Evolutionary conservation across 2,113 vertebrate species (phyloP).

Genomic region (Cynopterus brachyotis): DNA sequence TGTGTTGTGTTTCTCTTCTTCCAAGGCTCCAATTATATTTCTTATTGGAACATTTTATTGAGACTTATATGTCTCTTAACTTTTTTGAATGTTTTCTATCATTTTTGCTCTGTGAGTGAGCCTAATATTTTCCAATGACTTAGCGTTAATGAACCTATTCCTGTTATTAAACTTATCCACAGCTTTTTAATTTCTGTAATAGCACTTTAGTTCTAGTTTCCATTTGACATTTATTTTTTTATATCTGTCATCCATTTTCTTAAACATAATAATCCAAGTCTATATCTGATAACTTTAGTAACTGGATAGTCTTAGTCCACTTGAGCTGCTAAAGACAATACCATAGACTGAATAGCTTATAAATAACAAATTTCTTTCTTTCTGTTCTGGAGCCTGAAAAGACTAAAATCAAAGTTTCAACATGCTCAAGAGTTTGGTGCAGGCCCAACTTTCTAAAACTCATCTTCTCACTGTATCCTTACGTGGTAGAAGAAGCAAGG

Average conservation of each 20-base stretch:
- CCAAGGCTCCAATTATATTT: neutral
- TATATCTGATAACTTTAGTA: neutral
- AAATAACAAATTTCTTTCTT: neutral
- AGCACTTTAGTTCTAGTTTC: constrained; percentile 1
- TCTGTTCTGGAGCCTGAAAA: neutral
- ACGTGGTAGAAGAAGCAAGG: neutral
- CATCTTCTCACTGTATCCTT: neutral
- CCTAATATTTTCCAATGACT: neutral
- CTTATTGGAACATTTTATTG: neutral
- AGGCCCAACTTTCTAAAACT: neutral
- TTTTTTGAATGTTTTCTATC: neutral
- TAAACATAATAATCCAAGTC: neutral
- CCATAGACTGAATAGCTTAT: neutral
- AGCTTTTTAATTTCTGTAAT: neutral
- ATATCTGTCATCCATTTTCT: neutral
- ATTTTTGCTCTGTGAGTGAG: neutral
- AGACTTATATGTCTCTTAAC: neutral
- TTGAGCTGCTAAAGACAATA: neutral
- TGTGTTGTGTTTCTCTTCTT: neutral
- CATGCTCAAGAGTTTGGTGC: neutral
- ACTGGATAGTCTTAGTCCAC: neutral
- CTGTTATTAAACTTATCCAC: neutral
- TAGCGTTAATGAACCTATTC: neutral
- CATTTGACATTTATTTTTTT: neutral
- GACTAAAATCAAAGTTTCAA: neutral